Evolutionary conservation across 2,888 invertebrate genomes (phyloP).

Genomic region (Pollenia griseotomentosa): DNA sequence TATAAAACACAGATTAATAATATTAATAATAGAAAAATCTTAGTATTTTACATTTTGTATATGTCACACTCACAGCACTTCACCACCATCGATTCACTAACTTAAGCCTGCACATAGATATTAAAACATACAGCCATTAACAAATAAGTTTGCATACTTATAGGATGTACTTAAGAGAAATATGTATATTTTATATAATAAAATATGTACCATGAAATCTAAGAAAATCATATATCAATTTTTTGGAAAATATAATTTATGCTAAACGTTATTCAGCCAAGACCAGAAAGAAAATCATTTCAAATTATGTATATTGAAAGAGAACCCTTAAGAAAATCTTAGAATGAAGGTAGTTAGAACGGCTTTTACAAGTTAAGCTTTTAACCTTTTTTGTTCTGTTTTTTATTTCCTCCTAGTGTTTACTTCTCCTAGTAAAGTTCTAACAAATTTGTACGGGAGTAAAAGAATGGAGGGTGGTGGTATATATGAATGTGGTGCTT

Average conservation of each 20-base stretch:
- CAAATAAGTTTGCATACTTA: slow-evolving; percentile 57
- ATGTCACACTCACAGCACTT: neutral
- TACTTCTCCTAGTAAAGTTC: slow-evolving; percentile 21
- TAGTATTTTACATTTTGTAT: slow-evolving; percentile 19
- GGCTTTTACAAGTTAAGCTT: slow-evolving; percentile 60
- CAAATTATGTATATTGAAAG: neutral
- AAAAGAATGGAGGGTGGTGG: slow-evolving; percentile 7
- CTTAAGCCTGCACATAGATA: neutral
- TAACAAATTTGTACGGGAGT: neutral
- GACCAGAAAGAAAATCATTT: neutral
- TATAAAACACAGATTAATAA: slow-evolving; percentile 57
- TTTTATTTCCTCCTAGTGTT: neutral
- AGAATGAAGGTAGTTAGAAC: slow-evolving; percentile 27
- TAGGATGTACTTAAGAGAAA: slow-evolving; percentile 9
- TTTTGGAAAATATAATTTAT: slow-evolving; percentile 53
- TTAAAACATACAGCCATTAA: slow-evolving; percentile 5
- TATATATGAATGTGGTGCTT: slow-evolving; percentile 5
- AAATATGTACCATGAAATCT: slow-evolving; percentile 46
- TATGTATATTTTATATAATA: neutral
- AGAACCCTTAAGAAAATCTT: slow-evolving; percentile 26
- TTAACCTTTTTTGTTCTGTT: slow-evolving; percentile 37
- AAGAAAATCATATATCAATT: slow-evolving; percentile 64
- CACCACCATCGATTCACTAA: neutral
- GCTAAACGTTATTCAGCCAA: slow-evolving; percentile 26
- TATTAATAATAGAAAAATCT: slow-evolving; percentile 25